Evolutionary conservation across 2,888 invertebrate species (phyloP), one percentile per base, ranked within the genome.

Genomic region (Andricus curvator): DNA sequence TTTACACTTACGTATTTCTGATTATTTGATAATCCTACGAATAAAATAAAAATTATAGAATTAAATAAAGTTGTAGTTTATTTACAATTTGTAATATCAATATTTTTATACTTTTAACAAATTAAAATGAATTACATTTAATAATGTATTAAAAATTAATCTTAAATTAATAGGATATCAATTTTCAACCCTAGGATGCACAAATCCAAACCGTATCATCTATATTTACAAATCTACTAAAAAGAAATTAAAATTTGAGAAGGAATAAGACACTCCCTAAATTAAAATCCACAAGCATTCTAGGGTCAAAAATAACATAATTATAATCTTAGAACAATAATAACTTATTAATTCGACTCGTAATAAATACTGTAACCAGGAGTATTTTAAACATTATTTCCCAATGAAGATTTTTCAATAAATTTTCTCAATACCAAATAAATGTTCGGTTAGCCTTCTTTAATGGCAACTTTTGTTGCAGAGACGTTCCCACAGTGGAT

Each of bases 321-420:
- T 25, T 25, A 25, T 62, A 13, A 25, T 62, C 62, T 62, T 25
- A 62, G 13, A 62, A 62, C 15, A 62, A 62, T 25, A 62, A 62
- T 62, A 62, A 62, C 62, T 62, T 62, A 62, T 25, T 62, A 25
- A 62, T 62, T 62, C 56, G 56, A 29, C 1, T 62, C 4, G 22
- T n/a, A 67, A 41, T 41, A 67, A 67, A 67, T 67, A 65, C 37
- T 66, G 66, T 66, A n/a, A 65, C 15, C 29, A n/a, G 66, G n/a
- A 66, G 37, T 66, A 66, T 65, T 65, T 65, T 65, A 20, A 56
- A 56, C 8, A 20, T n/a, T n/a, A n/a, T 56, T 56, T 3, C n/a
- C 56, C 56, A 56, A 56, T n/a, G n/a, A 17, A 17, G 0, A 56
- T 56, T 56, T 56, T 56, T n/a, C 11, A 56, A 51, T 51, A n/a